Percentiles rank a stretch among this genome's conserved stretches.
These are phyloP conservation scores for Mesochorus sp. DNA, from an alignment of 2,888 invertebrate species.

Conservation along the genomic window DNA sequence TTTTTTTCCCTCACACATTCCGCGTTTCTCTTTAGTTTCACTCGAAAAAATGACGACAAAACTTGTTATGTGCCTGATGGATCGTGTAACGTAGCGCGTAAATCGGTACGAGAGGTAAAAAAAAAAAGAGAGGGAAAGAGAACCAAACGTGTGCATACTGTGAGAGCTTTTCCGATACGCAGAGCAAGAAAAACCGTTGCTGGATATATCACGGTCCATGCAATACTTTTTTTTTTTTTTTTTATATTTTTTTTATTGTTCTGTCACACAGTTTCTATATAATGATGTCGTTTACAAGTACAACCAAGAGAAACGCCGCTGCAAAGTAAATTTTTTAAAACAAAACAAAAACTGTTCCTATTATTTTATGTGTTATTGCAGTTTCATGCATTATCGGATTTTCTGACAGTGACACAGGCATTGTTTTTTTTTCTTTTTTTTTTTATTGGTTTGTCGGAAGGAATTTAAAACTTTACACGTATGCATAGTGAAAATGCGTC, in stretches of 20 bases:
- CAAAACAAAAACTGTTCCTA: not conserved
- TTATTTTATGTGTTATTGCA: not conserved
- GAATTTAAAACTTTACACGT: too few species aligned
- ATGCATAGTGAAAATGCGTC: too few species aligned
- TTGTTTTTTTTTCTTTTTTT: too few species aligned
- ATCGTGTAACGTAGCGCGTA: constrained; percentile 27
- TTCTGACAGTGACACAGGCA: not conserved
- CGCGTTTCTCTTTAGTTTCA: constrained; percentile 29
- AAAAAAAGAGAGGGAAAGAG: not conserved
- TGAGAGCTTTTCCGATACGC: constrained; percentile 26
- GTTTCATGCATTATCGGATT: not conserved
- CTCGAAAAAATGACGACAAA: constrained; percentile 36
- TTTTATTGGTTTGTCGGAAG: too few species aligned
- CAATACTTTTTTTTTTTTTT: not conserved
- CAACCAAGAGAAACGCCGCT: not conserved
- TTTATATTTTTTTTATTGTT: not conserved
- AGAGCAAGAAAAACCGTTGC: not conserved
- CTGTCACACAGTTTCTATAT: not conserved
- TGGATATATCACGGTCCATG: constrained; percentile 6
- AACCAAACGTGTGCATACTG: not conserved
- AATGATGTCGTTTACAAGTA: constrained; percentile 5
- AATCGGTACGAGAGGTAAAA: constrained; percentile 18
- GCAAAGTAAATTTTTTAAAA: not conserved
- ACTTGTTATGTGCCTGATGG: constrained; percentile 50
- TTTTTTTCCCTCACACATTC: constrained; percentile 34